Evolutionary conservation across 2,888 invertebrate species (phyloP).

Genomic region (Neuroscelio doddi): DNA sequence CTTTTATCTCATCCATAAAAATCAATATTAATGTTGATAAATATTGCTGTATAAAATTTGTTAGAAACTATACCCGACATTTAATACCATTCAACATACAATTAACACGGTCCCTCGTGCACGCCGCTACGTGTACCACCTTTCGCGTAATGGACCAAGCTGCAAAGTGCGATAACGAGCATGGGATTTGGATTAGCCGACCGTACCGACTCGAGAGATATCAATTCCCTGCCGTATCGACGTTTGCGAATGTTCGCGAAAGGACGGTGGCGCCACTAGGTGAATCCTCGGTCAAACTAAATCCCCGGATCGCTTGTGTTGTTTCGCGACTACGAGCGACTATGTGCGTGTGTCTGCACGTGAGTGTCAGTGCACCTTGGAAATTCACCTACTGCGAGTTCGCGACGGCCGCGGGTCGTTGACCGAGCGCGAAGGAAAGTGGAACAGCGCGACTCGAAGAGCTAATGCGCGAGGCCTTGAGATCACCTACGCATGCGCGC

Average conservation of each 20-base stretch:
- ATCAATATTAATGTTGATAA: too few relatives aligned
- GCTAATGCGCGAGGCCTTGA: constrained; percentile 70
- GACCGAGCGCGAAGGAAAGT: constrained; percentile 71
- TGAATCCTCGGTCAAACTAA: constrained; percentile 46
- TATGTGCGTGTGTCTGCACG: constrained; percentile 28
- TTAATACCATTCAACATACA: too few relatives aligned
- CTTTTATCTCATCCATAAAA: too few relatives aligned
- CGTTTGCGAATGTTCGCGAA: constrained; percentile 57
- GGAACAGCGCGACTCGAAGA: constrained; percentile 66
- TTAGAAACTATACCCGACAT: background rate
- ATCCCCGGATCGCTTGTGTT: background rate
- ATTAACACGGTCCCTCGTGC: too few relatives aligned
- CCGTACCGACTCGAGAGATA: constrained; percentile 59
- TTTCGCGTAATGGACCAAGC: constrained; percentile 1
- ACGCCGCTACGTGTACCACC: constrained; percentile 13
- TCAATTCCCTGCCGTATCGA: constrained; percentile 27
- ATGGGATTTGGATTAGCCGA: constrained; percentile 36
- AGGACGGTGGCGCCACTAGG: constrained; percentile 65
- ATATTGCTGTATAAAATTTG: background rate
- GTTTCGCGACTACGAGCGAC: too few relatives aligned
- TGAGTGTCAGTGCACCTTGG: constrained; percentile 64
- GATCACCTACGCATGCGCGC: constrained; percentile 67
- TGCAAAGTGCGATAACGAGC: background rate
- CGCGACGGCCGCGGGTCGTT: constrained; percentile 64
- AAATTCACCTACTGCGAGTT: constrained; percentile 63